Evolutionary conservation across 2,113 vertebrate species (phyloP), one percentile per base, ranked within the genome.

Genomic region (Syngnathoides biaculeatus): DNA sequence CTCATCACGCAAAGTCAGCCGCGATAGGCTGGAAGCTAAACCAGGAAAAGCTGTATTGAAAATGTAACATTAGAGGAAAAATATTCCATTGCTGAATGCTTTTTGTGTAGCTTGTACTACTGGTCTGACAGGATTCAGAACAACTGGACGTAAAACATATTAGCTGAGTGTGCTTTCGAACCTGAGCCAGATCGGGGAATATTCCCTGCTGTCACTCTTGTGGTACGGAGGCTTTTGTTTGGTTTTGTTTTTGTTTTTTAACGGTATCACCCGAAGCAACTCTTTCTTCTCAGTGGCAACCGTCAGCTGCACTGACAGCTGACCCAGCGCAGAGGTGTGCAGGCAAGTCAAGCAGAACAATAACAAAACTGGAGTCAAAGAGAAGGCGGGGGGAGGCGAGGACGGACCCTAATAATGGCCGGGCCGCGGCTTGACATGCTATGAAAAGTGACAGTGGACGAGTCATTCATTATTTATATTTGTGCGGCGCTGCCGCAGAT

Each of bases 391-490:
- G 77, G 80, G 80, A 83, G 79, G 79, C 82, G 83, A 84, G 72
- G 85, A 86, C 75, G 88, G 88, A 87, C 86, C 90, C 89, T 92
- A 91, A 92, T 92, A 90, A 92, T 89, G 89, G 78, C 83, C 73
- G 38, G 83, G 88, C 87, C 74, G 26, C 82, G 80, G 72, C 85
- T 86, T 91, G 91, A 92, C 84, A 85, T 78, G 81, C 81, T 86
- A 93, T 91, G 87, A 88, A 91, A 92, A 91, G 87, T 91, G 92
- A 93, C 91, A 93, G 86, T 83, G 84, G 90, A 90, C 89, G 80
- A 92, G 89, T 89, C 91, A 92, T 93, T 84, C 92, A 92, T 92
- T 92, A 93, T 93, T 92, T 91, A 92, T 92, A 88, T 88, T 80
- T 72, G 80, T 73, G 75, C 78, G 79, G 79, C 86, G 86, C 86